Evolutionary conservation across 2,797 vertebrate species (phyloP).

Genomic region (Pteropus rufus): DNA sequence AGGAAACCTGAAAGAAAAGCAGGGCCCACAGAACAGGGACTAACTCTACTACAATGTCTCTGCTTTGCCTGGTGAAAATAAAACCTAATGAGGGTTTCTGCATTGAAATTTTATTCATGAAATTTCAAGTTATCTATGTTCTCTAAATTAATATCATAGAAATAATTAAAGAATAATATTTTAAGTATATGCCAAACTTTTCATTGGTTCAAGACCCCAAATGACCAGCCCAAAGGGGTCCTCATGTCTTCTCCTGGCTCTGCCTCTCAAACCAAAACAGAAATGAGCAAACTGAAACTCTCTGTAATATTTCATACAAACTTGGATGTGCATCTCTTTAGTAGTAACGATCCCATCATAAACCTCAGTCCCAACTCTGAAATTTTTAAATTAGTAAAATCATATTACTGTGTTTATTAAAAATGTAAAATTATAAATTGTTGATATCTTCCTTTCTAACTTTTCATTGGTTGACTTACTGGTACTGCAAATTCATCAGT

Average conservation of each 20-base stretch:
- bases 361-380: neutral
- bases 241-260: neutral
- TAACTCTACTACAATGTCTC: neutral
- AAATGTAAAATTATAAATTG: slow-evolving; percentile 6
- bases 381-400: neutral
- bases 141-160: neutral
- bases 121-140: neutral
- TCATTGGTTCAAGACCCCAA: neutral
- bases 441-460: neutral
- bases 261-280: neutral
- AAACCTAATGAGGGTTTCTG: neutral
- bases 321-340: neutral
- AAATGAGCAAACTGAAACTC: neutral
- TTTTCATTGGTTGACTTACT: neutral
- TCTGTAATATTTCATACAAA: neutral
- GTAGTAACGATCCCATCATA: neutral
- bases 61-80: neutral
- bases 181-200: neutral
- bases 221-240: neutral
- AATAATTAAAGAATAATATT: neutral
- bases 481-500: neutral
- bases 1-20: neutral
- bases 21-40: neutral
- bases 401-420: neutral
- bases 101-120: neutral